Conservation (phyloP, 2,888 invertebrate species). For the Plebejus argus region DNA sequence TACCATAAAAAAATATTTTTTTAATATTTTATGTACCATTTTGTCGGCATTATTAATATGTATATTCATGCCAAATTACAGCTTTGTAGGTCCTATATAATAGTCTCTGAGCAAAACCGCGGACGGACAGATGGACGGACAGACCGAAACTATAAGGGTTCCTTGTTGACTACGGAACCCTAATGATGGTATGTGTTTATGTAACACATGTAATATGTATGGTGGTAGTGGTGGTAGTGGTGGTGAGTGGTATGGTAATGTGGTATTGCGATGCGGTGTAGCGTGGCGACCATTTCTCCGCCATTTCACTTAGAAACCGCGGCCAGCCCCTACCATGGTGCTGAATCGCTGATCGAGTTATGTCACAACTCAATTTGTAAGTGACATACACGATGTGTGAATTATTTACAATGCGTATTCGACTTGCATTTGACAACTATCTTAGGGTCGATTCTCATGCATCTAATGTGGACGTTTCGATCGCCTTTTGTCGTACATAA, state of each 20-base stretch:
- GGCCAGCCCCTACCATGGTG: constrained; percentile 40
- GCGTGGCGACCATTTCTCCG: constrained; percentile 44
- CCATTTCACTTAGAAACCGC: constrained; percentile 53
- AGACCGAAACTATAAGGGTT: too few species aligned
- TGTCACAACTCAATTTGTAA: neutral
- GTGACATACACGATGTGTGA: neutral
- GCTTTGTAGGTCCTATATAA: too few species aligned
- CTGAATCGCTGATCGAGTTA: constrained; percentile 29
- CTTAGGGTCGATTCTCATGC: neutral
- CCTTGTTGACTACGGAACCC: too few species aligned
- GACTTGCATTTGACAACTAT: neutral
- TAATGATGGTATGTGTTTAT: constrained; percentile 14
- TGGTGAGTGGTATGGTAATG: constrained; percentile 36
- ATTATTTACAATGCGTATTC: neutral
- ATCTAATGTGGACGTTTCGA: too few species aligned
- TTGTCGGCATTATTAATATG: too few species aligned
- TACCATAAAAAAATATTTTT: too few species aligned
- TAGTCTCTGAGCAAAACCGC: too few species aligned
- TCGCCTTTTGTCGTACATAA: too few species aligned
- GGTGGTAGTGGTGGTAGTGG: neutral
- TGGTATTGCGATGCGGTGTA: constrained; percentile 44
- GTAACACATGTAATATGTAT: constrained; percentile 7
- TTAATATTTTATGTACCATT: too few species aligned
- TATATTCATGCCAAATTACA: too few species aligned
- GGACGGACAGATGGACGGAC: too few species aligned